Evolutionary conservation across 2,113 vertebrate genomes (phyloP), one percentile per base, ranked within the genome.

Genomic region (Xiphophorus couchianus): DNA sequence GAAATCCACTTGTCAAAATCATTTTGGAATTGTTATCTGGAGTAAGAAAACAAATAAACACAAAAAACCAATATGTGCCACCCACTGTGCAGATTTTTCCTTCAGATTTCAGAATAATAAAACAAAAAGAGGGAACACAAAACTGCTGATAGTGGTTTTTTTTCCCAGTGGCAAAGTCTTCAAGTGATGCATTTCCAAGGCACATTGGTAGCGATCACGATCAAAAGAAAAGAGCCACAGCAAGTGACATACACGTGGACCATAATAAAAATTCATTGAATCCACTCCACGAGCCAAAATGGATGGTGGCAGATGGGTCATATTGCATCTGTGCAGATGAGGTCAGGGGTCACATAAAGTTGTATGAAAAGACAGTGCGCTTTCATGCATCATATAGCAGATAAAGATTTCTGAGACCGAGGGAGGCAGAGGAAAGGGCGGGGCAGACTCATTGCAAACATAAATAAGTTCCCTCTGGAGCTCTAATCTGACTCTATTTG

Each of bases 191-290:
- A 71, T 86, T 91, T 86, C 79, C 66, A 72, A 84, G 78, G 79
- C 75, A 84, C 79, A 86, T 67, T 75, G 86, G 80, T 85, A 77
- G 73, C 63, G 70, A 81, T 82, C 82, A 86, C 69, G 82, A 91
- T 89, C 78, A 90, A 84, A 84, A 79, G 83, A 73, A 58, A 83
- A 82, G 78, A 84, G 82, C 66, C 86, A 83, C 75, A 85, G 67
- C 83, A 30, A 82, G 81, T 84, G 86, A 88, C 83, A 86, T 31
- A 86, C 84, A 88, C 81, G 75, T 42, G 77, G 81, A 81, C 84
- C 73, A 94, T 95, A 96, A 98, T 98, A 97, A 98, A 99, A 99
- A 99, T 98, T 97, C 97, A 98, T 99, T 95, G 97, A 97, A 96
- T 98, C 96, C 96, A 94, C 95, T 95, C 91, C 94, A 94, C 94